Evolutionary conservation across 2,888 invertebrate species (phyloP).

Genomic region (Drosophila putrida): DNA sequence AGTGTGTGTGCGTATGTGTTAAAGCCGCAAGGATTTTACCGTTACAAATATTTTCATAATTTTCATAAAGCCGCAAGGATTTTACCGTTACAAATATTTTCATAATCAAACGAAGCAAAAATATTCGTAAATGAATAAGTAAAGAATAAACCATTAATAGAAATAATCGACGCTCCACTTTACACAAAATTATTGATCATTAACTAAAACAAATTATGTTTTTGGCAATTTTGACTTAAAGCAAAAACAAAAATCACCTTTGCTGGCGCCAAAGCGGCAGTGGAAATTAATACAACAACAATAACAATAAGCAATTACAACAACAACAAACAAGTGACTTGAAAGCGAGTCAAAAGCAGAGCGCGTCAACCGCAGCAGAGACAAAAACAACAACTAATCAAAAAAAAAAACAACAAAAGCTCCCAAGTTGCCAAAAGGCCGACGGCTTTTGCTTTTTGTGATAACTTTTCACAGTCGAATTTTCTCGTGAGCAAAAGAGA

Average conservation of each 20-base stretch:
- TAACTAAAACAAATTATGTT: slow-evolving; percentile 38
- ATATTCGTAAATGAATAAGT: slow-evolving; percentile 33
- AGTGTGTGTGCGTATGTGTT: slow-evolving; percentile 20
- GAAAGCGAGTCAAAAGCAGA: slow-evolving; percentile 35
- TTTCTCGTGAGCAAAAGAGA: slow-evolving; percentile 13
- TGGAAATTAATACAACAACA: slow-evolving; percentile 6
- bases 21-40: slow-evolving; percentile 48
- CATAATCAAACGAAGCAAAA: slow-evolving; percentile 21
- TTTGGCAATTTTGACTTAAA: slow-evolving; percentile 23
- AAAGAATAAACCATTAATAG: slow-evolving; percentile 24
- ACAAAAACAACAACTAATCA: slow-evolving; percentile 15
- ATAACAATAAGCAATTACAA: neutral
- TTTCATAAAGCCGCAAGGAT: slow-evolving; percentile 32
- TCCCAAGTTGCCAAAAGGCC: slow-evolving; percentile 40
- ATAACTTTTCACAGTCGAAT: slow-evolving; percentile 29
- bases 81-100: slow-evolving; percentile 57
- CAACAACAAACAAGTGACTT: slow-evolving; percentile 25
- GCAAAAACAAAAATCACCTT: slow-evolving; percentile 21
- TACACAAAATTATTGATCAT: slow-evolving; percentile 45
- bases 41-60: slow-evolving; percentile 49
- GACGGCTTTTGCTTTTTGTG: slow-evolving; percentile 50
- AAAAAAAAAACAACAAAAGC: slow-evolving; percentile 31
- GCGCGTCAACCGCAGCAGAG: slow-evolving; percentile 25
- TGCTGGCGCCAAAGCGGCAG: slow-evolving; percentile 29
- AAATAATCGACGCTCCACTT: slow-evolving; percentile 29